phyloP scores from a whole-genome alignment of 2,797 vertebrate species.

The Sebastolobus altivelis region DNA sequence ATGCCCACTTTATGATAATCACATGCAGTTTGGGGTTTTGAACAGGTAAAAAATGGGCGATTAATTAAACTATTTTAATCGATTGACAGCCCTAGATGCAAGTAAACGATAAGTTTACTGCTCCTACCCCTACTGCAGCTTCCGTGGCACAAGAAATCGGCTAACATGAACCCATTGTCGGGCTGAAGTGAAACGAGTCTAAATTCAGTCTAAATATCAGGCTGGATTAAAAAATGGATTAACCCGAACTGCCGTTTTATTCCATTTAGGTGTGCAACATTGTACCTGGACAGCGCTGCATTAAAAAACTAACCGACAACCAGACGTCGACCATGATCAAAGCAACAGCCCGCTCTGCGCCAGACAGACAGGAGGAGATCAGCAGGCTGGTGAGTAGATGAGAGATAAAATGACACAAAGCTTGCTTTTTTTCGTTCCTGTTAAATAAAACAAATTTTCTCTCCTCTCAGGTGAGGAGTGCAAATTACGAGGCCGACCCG shows the following conservation, averaged over 20 bases:
- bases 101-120: not conserved
- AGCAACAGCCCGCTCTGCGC: slow-evolving; percentile 96
- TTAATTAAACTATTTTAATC: not conserved
- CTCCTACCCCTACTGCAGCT: not conserved
- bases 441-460: not conserved
- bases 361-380: slow-evolving; percentile 97
- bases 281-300: slow-evolving; percentile 96
- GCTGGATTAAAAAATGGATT: not conserved
- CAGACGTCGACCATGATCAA: slow-evolving; percentile 99
- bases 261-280: slow-evolving; percentile 94
- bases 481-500: slow-evolving; percentile 95
- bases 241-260: not conserved
- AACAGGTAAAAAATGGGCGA: no score
- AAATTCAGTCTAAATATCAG: not conserved
- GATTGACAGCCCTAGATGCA: not conserved
- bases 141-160: not conserved
- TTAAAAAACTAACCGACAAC: slow-evolving; percentile 98
- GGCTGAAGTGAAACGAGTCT: not conserved
- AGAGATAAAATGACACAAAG: not conserved
- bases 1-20: no score
- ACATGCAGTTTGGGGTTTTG: no score
- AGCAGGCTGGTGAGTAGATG: slow-evolving; percentile 91
- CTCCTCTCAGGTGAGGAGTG: slow-evolving; percentile 91
- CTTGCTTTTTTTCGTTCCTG: accelerated
- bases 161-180: no score